These are phyloP conservation scores for Cynopterus brachyotis DNA, from an alignment of 2,113 vertebrate species.

Conservation along the genomic window DNA sequence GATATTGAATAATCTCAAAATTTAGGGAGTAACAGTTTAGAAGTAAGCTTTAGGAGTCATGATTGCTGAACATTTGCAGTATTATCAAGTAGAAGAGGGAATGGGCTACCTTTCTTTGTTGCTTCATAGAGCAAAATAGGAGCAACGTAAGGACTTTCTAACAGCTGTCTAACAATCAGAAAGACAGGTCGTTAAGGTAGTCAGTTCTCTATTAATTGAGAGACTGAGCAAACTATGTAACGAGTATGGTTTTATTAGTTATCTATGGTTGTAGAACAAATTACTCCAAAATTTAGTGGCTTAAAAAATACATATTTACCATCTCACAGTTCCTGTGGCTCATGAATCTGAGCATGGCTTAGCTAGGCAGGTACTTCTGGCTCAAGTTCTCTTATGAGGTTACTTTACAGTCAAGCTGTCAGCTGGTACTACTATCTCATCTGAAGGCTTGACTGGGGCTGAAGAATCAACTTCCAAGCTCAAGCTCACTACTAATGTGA, in stretches of 20 bases:
- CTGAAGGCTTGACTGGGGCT: neutral
- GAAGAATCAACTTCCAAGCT: neutral
- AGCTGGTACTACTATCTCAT: neutral
- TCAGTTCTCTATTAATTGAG: slow-evolving; percentile 7
- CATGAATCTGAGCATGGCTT: slow-evolving; percentile 7
- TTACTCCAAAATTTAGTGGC: neutral
- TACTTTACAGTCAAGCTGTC: neutral
- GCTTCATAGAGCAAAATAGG: neutral
- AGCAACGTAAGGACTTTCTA: slow-evolving; percentile 4
- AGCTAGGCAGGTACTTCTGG: neutral
- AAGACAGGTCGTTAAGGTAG: neutral
- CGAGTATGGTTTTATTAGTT: neutral
- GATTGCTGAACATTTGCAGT: neutral
- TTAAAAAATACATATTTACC: neutral
- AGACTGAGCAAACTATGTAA: neutral
- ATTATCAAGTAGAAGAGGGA: neutral
- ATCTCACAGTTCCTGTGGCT: neutral
- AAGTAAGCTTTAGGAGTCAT: neutral
- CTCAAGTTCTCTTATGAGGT: neutral
- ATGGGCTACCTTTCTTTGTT: slow-evolving; percentile 5
- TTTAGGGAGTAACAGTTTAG: neutral
- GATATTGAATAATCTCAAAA: slow-evolving; percentile 28
- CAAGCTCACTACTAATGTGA: neutral
- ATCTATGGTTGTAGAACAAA: neutral
- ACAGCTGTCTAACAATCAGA: neutral